phyloP scores from a whole-genome alignment of 2,113 vertebrate genomes.

The Vulpes ferrilata region DNA sequence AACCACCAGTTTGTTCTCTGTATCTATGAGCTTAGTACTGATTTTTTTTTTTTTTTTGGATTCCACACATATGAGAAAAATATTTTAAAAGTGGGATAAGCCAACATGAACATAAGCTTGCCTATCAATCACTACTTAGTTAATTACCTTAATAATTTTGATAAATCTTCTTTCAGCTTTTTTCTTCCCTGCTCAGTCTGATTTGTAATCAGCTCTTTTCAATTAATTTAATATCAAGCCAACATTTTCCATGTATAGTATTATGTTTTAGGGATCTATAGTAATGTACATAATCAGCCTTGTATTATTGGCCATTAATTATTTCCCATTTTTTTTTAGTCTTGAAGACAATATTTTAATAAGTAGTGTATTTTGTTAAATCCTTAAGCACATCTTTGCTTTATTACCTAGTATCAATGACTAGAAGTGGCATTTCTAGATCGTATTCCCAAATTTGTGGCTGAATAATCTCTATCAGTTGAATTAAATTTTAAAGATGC shows the following conservation, averaged over 20 bases:
- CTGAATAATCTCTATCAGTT: not conserved
- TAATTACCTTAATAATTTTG: constrained; percentile 28
- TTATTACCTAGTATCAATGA: not conserved
- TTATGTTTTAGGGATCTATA: not conserved
- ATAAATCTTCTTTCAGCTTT: not conserved
- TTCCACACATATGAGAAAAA: not conserved
- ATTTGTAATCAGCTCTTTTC: not conserved
- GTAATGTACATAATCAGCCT: not conserved
- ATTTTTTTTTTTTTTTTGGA: not conserved
- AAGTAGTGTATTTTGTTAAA: not conserved
- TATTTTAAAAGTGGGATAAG: not conserved
- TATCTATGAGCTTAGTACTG: not conserved
- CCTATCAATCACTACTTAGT: not conserved
- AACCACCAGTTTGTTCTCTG: not conserved
- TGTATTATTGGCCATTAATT: not conserved
- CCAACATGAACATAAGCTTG: not conserved
- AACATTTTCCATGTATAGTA: not conserved
- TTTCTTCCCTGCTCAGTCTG: not conserved
- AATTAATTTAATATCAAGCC: not conserved
- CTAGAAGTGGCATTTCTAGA: not conserved
- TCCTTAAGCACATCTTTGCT: not conserved
- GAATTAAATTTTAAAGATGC: not conserved
- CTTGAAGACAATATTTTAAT: constrained; percentile 4
- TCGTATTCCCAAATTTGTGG: constrained; percentile 20
- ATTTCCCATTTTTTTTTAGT: not conserved